phyloP scores from a whole-genome alignment of 1,140 invertebrate genomes.

The Diorhabda sublineata region DNA sequence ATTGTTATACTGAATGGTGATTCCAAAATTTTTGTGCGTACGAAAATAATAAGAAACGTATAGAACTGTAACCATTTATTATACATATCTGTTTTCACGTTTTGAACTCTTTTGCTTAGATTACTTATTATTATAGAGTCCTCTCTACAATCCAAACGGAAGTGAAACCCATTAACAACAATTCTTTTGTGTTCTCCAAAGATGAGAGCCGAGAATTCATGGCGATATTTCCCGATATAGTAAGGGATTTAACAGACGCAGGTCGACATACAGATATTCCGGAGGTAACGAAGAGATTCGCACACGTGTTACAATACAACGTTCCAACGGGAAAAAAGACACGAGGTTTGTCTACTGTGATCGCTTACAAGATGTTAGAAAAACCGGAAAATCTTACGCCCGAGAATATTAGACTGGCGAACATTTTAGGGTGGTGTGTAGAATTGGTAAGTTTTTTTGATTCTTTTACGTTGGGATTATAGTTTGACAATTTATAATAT shows the following conservation, averaged over 20 bases:
- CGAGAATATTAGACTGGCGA: conserved; percentile 73
- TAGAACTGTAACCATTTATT: no score
- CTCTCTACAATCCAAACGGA: conserved; percentile 43
- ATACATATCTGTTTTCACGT: no score
- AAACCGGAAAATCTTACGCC: conserved; percentile 60
- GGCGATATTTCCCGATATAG: conserved; percentile 79
- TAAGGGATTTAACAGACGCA: conserved; percentile 73
- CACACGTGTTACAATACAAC: conserved; percentile 77
- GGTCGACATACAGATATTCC: conserved; percentile 67
- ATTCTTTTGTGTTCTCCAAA: conserved; percentile 48
- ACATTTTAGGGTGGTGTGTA: conserved; percentile 89
- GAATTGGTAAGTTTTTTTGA: conserved; percentile 71
- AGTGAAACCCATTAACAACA: conserved; percentile 28
- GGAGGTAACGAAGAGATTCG: conserved; percentile 73
- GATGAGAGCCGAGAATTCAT: conserved; percentile 83
- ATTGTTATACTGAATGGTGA: no score
- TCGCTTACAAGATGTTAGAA: conserved; percentile 74
- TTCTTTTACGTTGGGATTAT: no score
- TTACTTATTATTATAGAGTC: conserved; percentile 36
- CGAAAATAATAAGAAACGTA: no score
- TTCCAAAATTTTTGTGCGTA: no score
- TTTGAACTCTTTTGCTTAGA: no score
- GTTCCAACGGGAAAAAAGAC: conserved; percentile 77
- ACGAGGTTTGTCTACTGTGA: conserved; percentile 74
- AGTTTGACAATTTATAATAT: no score